A percentile compares a stretch with the other conserved stretches of the same genome.
These are phyloP conservation scores for Zaprionus nigranus DNA, from an alignment of 1,140 invertebrate genomes.

Conservation along the genomic window DNA sequence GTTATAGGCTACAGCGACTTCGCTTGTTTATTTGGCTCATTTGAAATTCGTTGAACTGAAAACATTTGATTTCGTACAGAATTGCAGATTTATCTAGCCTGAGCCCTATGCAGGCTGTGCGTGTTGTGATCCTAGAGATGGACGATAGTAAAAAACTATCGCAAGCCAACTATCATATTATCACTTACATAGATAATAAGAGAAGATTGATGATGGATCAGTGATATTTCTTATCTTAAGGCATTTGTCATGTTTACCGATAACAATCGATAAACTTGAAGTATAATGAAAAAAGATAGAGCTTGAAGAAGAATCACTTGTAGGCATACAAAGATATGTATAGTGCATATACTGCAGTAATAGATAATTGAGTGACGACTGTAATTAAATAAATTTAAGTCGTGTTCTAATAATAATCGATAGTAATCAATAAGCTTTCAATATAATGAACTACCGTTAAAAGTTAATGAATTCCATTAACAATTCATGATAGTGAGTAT, in stretches of 20 bases:
- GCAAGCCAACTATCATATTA: not conserved
- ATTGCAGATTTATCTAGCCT: conserved; percentile 58
- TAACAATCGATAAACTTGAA: not conserved
- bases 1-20: conserved; percentile 25
- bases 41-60: conserved; percentile 66
- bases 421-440: not conserved
- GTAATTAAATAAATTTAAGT: no score
- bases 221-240: not conserved
- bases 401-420: not conserved
- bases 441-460: not conserved
- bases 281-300: not conserved
- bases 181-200: not conserved
- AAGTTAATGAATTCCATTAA: not conserved
- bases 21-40: conserved; percentile 59
- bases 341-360: not conserved
- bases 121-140: conserved; percentile 24
- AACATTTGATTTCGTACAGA: conserved; percentile 60
- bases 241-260: not conserved
- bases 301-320: not conserved
- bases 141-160: not conserved
- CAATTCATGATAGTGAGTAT: not conserved
- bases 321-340: no score
- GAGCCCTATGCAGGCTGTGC: conserved; percentile 10
- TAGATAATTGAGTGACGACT: not conserved
- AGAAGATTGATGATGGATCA: not conserved